Evolutionary conservation across 1,140 invertebrate species (phyloP).

Genomic region (Charaxes varanes): DNA sequence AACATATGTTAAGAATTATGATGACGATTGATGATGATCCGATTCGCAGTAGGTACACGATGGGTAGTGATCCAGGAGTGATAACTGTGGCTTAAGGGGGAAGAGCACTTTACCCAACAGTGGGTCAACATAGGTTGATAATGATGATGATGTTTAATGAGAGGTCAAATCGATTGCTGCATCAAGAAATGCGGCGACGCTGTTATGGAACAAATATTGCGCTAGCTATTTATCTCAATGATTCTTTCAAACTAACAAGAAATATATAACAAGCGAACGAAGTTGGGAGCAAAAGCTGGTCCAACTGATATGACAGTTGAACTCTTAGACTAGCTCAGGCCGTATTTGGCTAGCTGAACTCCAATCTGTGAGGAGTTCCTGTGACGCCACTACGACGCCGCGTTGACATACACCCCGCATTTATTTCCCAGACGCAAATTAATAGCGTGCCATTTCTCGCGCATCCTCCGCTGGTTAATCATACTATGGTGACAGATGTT

Average conservation of each 20-base stretch:
- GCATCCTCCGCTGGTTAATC: conserved; percentile 35
- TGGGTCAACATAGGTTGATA: too few relatives aligned
- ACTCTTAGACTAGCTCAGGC: background rate
- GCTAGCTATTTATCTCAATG: too few relatives aligned
- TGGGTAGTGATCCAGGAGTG: too few relatives aligned
- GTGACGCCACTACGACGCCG: conserved; percentile 32
- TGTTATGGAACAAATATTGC: too few relatives aligned
- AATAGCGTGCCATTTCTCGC: conserved; percentile 50
- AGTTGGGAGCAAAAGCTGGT: background rate
- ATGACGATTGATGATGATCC: too few relatives aligned
- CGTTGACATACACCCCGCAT: conserved; percentile 46
- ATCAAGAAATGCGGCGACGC: too few relatives aligned
- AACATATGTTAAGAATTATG: too few relatives aligned
- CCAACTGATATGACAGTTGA: background rate
- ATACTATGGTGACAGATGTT: conserved; percentile 19
- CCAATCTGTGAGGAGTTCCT: conserved; percentile 41
- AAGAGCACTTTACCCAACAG: too few relatives aligned
- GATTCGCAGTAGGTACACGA: too few relatives aligned
- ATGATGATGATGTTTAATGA: too few relatives aligned
- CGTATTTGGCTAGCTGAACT: conserved; percentile 38
- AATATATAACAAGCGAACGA: background rate
- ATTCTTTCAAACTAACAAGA: background rate
- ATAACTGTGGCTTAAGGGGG: too few relatives aligned
- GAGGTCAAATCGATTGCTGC: too few relatives aligned
- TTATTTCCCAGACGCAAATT: conserved; percentile 57